Conservation (phyloP, 2,888 invertebrate genomes). For the Tanypteryx hageni region DNA sequence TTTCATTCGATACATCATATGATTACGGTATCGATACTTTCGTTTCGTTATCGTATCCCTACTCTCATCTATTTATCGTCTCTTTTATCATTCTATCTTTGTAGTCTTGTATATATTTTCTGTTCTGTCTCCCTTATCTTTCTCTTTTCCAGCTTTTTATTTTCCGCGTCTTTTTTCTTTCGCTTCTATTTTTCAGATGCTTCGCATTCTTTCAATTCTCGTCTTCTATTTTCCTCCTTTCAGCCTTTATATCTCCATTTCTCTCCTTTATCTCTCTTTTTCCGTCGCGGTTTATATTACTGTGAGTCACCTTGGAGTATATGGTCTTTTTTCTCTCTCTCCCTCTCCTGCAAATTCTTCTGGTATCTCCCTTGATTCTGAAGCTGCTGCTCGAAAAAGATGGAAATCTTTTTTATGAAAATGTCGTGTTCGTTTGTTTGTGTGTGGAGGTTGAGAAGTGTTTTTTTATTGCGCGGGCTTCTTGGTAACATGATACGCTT, state of each 20-base stretch:
- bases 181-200: neutral
- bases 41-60: no score
- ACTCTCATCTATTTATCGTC: no score
- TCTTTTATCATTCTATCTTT: no score
- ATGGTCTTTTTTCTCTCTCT: neutral
- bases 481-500: neutral
- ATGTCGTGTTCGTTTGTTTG: neutral
- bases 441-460: neutral
- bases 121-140: no score
- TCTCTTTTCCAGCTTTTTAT: no score
- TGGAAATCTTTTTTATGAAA: neutral
- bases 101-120: no score
- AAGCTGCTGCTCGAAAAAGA: conserved; percentile 6
- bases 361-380: neutral
- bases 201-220: neutral
- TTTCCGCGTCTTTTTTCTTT: no score
- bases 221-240: neutral
- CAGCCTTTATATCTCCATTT: neutral
- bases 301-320: neutral
- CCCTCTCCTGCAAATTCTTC: neutral
- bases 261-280: neutral
- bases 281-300: neutral
- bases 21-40: no score
- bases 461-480: neutral
- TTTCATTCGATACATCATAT: no score